A percentile compares a stretch with the other conserved stretches of the same genome.
Conservation (phyloP, 2,113 vertebrate genomes). For the Tursiops truncatus region DNA sequence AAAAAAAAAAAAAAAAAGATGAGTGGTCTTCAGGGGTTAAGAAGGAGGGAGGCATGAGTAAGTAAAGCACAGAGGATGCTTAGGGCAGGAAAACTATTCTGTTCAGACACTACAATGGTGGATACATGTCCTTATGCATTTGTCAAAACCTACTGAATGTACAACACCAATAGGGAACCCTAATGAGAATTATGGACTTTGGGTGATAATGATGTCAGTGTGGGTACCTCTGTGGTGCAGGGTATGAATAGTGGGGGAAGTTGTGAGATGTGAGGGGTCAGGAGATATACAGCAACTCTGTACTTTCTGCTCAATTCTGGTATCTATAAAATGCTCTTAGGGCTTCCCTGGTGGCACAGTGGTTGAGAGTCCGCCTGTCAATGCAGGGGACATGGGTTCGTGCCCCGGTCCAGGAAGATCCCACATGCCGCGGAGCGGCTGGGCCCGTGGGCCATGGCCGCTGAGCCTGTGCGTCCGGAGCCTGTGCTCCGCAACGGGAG, state of each 20-base stretch:
- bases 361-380: too few species aligned
- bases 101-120: neutral
- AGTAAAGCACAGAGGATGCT: neutral
- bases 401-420: too few species aligned
- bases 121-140: neutral
- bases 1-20: neutral
- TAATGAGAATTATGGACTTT: neutral
- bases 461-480: too few species aligned
- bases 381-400: too few species aligned
- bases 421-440: too few species aligned
- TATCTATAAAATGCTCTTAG: neutral
- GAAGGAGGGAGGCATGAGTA: neutral
- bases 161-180: neutral
- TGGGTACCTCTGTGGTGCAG: neutral
- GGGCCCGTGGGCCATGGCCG: too few species aligned
- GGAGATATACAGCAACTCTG: too few species aligned
- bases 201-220: neutral
- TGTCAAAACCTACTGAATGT: neutral
- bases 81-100: neutral
- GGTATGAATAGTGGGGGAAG: neutral
- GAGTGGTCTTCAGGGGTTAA: neutral
- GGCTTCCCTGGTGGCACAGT: too few species aligned
- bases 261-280: too few species aligned
- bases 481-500: too few species aligned
- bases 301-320: neutral